These are phyloP conservation scores for Syrrhaptes paradoxus DNA, from an alignment of 2,113 vertebrate species.

Conservation along the genomic window DNA sequence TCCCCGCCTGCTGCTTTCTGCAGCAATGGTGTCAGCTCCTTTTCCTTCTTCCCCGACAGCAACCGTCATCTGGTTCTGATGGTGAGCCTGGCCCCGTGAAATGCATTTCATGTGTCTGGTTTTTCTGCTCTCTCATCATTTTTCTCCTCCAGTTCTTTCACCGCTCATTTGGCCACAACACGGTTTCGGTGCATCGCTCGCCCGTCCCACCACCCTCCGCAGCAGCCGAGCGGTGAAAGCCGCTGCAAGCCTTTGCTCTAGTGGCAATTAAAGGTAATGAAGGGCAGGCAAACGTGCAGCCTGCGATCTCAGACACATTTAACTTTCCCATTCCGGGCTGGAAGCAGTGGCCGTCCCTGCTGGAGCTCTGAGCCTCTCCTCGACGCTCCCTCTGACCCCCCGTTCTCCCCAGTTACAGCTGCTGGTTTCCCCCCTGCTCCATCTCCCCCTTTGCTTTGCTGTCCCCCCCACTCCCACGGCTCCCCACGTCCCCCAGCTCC, in stretches of 20 bases:
- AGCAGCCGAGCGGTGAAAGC: neutral
- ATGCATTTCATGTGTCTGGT: neutral
- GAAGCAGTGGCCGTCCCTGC: neutral
- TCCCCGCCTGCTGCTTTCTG: neutral
- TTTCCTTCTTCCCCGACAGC: neutral
- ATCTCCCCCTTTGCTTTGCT: too few relatives aligned
- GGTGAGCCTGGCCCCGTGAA: neutral
- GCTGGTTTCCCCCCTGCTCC: neutral
- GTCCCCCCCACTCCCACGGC: neutral
- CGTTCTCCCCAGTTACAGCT: neutral
- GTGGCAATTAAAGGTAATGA: neutral
- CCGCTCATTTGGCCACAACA: neutral
- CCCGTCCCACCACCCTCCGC: neutral
- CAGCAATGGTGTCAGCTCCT: neutral
- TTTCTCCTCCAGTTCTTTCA: neutral
- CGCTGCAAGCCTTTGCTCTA: neutral
- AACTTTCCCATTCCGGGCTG: neutral
- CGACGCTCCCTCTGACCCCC: neutral
- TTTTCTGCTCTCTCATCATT: neutral
- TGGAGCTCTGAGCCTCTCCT: neutral
- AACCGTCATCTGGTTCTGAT: neutral
- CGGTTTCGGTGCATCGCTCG: neutral
- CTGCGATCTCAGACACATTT: neutral
- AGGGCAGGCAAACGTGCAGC: neutral
- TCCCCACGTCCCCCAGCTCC: neutral